Percentiles rank a stretch among this genome's conserved stretches.
Evolutionary conservation across 1,140 invertebrate species (phyloP).

Genomic region (Anastrepha obliqua): DNA sequence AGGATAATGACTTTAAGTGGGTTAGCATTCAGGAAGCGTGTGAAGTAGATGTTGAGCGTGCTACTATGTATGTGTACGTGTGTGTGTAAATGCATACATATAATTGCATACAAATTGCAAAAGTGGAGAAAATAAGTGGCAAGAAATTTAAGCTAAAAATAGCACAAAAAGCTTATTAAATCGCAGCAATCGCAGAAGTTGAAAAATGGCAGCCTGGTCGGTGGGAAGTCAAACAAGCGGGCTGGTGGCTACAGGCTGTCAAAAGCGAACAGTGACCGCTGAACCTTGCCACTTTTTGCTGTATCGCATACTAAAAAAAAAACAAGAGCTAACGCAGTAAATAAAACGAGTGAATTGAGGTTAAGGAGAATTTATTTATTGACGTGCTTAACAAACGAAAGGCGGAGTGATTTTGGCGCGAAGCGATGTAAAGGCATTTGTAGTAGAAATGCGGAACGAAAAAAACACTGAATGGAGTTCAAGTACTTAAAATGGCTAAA

Average conservation of each 20-base stretch:
- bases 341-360: slow-evolving; percentile 41
- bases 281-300: slow-evolving; percentile 38
- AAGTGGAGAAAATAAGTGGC: neutral
- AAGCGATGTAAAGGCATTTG: neutral
- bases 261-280: slow-evolving; percentile 33
- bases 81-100: slow-evolving; percentile 15
- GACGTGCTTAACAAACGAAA: slow-evolving; percentile 17
- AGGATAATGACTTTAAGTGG: slow-evolving; percentile 48
- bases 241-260: neutral
- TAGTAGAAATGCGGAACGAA: neutral
- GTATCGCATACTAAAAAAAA: neutral
- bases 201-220: neutral
- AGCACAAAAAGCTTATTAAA: slow-evolving; percentile 13
- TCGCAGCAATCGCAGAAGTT: neutral
- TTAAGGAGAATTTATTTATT: slow-evolving; percentile 53
- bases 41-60: neutral
- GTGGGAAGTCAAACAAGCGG: no score
- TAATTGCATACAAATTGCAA: slow-evolving; percentile 40
- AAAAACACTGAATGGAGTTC: neutral
- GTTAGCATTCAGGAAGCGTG: slow-evolving; percentile 22
- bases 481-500: slow-evolving; percentile 16
- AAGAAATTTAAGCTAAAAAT: slow-evolving; percentile 20
- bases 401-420: slow-evolving; percentile 8
- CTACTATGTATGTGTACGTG: neutral
- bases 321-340: slow-evolving; percentile 9